Evolutionary conservation across 2,888 invertebrate genomes (phyloP).

Genomic region (Eumacrocentrus americanus): DNA sequence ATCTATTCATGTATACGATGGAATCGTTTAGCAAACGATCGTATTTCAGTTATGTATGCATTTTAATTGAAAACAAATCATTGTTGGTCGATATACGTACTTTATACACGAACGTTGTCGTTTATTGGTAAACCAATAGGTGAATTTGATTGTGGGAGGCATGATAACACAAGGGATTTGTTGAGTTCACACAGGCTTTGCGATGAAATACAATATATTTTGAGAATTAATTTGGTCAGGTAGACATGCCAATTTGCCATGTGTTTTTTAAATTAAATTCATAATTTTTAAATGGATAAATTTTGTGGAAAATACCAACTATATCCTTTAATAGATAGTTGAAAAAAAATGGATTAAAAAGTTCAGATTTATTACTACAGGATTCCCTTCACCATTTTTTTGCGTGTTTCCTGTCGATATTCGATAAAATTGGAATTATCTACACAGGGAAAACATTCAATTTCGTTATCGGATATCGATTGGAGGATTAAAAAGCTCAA

Average conservation of each 20-base stretch:
- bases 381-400: not conserved
- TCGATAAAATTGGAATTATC: not conserved
- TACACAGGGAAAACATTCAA: constrained; percentile 14
- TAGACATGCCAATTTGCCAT: not conserved
- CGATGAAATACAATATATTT: not conserved
- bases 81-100: not conserved
- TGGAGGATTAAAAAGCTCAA: not conserved
- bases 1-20: not conserved
- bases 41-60: not conserved
- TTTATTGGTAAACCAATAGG: not conserved
- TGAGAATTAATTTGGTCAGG: not conserved
- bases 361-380: not conserved
- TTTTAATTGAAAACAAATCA: not conserved
- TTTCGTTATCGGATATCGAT: constrained; percentile 16
- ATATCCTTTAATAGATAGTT: too few species aligned
- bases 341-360: not conserved
- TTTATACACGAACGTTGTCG: not conserved
- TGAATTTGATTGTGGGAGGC: not conserved
- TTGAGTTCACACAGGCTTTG: not conserved
- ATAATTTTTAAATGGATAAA: too few species aligned
- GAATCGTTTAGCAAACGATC: not conserved
- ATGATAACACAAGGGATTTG: not conserved
- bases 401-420: not conserved
- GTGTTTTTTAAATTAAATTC: not conserved
- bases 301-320: too few species aligned